Conservation (phyloP, 1,140 invertebrate species). For the Philaenus spumarius region DNA sequence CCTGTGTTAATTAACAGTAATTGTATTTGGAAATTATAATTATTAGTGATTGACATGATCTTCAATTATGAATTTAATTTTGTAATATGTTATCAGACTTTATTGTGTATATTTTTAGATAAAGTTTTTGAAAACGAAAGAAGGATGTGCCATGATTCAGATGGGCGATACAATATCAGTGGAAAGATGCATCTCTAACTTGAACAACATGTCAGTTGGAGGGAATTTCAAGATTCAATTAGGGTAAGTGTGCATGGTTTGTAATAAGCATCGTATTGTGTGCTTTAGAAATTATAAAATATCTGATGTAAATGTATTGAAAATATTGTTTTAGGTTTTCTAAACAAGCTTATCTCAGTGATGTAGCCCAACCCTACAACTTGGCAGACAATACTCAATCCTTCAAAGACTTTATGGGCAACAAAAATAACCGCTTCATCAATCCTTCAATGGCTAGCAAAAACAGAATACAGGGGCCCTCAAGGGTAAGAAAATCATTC, state of each 20-base stretch:
- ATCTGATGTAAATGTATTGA: no score
- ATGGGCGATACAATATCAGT: constrained; percentile 95
- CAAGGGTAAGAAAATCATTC: no score
- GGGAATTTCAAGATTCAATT: constrained; percentile 45
- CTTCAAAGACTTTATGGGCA: constrained; percentile 95
- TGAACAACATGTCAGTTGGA: constrained; percentile 72
- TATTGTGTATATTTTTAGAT: no score
- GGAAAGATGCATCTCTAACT: constrained; percentile 87
- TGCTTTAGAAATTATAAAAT: no score
- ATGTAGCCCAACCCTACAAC: constrained; percentile 93
- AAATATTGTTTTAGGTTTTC: no score
- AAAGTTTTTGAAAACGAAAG: constrained; percentile 98
- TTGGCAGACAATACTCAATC: constrained; percentile 92
- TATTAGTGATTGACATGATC: no score
- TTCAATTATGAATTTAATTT: no score
- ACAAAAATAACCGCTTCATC: constrained; percentile 91
- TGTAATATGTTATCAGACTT: no score
- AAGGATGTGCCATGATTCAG: constrained; percentile 99
- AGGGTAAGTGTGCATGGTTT: no score
- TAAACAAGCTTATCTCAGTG: constrained; percentile 94
- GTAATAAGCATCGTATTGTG: no score
- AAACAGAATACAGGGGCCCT: constrained; percentile 86
- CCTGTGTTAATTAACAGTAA: no score
- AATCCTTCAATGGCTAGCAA: constrained; percentile 85
- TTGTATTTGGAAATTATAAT: no score